These are phyloP conservation scores for Dromas ardeola DNA, from an alignment of 2,113 vertebrate species.

Conservation along the genomic window DNA sequence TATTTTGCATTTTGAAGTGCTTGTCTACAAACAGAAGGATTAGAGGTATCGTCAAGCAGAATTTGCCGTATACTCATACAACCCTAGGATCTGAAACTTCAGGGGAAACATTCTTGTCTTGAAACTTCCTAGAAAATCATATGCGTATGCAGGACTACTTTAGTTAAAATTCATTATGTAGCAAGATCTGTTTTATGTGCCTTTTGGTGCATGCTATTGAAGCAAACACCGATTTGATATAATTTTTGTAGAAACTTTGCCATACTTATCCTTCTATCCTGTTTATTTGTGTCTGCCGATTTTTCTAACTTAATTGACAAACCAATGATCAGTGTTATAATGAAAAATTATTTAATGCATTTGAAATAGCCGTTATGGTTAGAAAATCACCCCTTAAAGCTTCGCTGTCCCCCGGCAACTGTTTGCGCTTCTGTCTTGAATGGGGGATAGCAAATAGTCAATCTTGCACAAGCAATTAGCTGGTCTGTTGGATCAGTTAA, in stretches of 20 bases:
- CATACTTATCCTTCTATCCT: not conserved
- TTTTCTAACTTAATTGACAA: not conserved
- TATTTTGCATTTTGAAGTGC: not conserved
- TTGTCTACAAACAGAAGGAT: not conserved
- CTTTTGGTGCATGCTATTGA: not conserved
- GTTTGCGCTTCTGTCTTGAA: not conserved
- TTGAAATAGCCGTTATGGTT: not conserved
- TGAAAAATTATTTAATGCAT: not conserved
- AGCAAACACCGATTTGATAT: not conserved
- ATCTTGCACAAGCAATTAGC: slow-evolving; percentile 48
- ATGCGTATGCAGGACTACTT: not conserved
- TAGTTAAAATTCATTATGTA: not conserved
- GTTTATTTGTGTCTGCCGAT: not conserved
- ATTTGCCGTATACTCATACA: not conserved
- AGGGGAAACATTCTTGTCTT: not conserved
- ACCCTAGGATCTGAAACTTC: not conserved
- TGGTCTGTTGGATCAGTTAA: slow-evolving; percentile 70
- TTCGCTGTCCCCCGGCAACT: not conserved
- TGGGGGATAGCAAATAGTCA: slow-evolving; percentile 17
- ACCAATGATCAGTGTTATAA: not conserved
- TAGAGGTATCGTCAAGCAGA: not conserved
- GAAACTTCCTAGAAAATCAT: not conserved
- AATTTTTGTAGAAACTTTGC: not conserved
- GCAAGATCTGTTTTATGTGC: not conserved
- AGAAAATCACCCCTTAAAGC: not conserved